Base-by-base conservation (phyloP, 2,113 vertebrate genomes). In the Hylia prasina region DNA sequence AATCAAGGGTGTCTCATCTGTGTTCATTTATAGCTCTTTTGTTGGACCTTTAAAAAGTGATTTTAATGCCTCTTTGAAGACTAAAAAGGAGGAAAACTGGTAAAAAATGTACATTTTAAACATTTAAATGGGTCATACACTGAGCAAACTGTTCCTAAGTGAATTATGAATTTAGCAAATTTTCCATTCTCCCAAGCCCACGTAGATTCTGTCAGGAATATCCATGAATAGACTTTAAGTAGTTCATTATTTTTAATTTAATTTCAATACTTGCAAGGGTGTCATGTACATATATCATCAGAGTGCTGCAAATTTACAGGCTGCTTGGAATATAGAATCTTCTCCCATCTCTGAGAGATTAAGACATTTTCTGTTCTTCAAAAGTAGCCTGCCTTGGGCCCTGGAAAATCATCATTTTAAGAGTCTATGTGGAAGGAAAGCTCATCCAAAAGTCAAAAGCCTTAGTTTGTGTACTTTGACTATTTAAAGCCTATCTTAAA, bases 141-240 rank as follows among this genome's bases (percentile, higher is more conserved):
- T 61, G 56, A 87, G 57, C 77, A 94, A 96, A 94, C 78, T 91
- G 78, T 92, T 94, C 57, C 75, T 48, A 87, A 86, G 54, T 48
- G 66, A 80, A 80, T 95, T 93, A 88, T 88, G 96, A 93, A 94
- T 87, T 93, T 93, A 89, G 64, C n/a, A 94, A 91, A 89, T 91
- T 92, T 95, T 93, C 60, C 72, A 83, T 89, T 94, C 80, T 89
- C 56, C 77, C 56, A 91, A 78, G 37, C 89, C 73, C 87, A 92
- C 64, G 2, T 90, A 94, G 75, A 86, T 88, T 68, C 58, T 94
- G 85, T 56, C 60, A 90, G 79, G 90, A 95, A 93, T 90, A 94
- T 73, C 82, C 80, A 70, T 87, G 68, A 93, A 92, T 83, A 92
- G 89, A 64, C 21, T 93, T 95, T 71, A 93, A 87, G 66, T 86